Conservation (phyloP, 1,140 invertebrate genomes). For the Eubasilissa regina region DNA sequence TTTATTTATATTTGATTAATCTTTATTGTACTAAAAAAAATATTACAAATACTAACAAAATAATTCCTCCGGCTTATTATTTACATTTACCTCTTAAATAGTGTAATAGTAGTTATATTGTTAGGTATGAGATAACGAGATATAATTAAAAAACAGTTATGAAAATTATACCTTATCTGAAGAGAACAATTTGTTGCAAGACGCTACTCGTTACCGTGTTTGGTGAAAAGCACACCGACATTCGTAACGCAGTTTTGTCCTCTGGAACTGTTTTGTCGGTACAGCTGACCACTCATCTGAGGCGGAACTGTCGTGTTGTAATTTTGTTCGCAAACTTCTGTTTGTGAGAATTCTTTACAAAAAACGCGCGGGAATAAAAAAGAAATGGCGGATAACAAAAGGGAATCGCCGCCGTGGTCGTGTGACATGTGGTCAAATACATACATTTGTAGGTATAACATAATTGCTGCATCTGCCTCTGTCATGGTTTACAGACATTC, state of each 20-base stretch:
- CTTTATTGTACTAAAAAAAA: too few relatives aligned
- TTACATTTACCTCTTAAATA: too few relatives aligned
- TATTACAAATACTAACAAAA: too few relatives aligned
- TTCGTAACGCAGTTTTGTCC: too few relatives aligned
- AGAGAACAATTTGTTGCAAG: not conserved
- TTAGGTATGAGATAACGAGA: not conserved
- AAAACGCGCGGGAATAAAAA: not conserved
- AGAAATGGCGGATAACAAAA: not conserved
- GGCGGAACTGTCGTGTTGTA: too few relatives aligned
- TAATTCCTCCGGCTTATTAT: too few relatives aligned
- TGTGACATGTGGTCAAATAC: constrained; percentile 1
- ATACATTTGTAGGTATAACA: not conserved
- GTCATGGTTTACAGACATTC: constrained; percentile 19
- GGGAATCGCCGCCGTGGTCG: not conserved
- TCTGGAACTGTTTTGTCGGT: too few relatives aligned
- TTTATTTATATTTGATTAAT: too few relatives aligned
- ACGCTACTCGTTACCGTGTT: too few relatives aligned
- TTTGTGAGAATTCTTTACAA: not conserved
- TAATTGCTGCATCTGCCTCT: constrained; percentile 18
- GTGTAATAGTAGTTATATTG: not conserved
- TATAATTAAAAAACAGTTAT: constrained; percentile 4
- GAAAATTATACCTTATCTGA: constrained; percentile 17
- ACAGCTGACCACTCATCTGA: too few relatives aligned
- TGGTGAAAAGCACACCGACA: too few relatives aligned
- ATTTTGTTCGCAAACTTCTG: not conserved